Conservation (phyloP, 1,140 invertebrate species). For the Drosophila miranda region DNA sequence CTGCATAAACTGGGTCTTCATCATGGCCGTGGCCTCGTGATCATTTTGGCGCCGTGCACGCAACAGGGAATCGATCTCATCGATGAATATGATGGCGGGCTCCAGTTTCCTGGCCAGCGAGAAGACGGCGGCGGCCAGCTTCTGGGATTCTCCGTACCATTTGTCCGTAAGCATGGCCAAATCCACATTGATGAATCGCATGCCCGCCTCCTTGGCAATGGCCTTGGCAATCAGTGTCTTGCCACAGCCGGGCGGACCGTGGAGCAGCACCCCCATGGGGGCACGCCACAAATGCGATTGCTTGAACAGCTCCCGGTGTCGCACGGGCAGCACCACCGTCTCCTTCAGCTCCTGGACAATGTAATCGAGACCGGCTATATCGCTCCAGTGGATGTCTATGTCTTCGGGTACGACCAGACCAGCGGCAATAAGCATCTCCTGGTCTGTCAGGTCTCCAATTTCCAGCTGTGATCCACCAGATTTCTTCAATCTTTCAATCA, state of each 20-base stretch:
- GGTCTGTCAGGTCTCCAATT: constrained; percentile 87
- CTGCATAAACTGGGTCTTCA: constrained; percentile 97
- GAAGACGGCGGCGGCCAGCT: constrained; percentile 97
- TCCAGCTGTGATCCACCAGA: too few species aligned
- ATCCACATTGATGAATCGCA: constrained; percentile 97
- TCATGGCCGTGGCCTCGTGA: constrained; percentile 99
- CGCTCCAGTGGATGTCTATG: constrained; percentile 92
- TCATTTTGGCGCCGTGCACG: constrained; percentile 92
- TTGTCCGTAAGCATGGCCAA: constrained; percentile 97
- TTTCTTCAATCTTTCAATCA: constrained; percentile 55
- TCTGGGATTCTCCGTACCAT: constrained; percentile 99
- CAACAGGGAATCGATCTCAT: constrained; percentile 99
- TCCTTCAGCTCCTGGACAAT: constrained; percentile 94
- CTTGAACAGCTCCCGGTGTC: constrained; percentile 91
- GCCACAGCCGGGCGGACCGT: constrained; percentile 95
- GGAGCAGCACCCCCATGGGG: constrained; percentile 95
- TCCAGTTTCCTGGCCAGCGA: constrained; percentile 95
- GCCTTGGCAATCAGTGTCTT: constrained; percentile 98
- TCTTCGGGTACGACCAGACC: constrained; percentile 94
- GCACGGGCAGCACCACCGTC: constrained; percentile 95
- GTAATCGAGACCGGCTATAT: constrained; percentile 95
- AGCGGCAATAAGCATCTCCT: constrained; percentile 97
- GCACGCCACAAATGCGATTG: constrained; percentile 93
- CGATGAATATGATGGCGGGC: constrained; percentile 97
- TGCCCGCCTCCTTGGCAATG: constrained; percentile 95